Percentiles rank a stretch among this genome's conserved stretches.
Conservation (phyloP, 2,113 vertebrate genomes). For the Sinocyclocheilus grahami region DNA sequence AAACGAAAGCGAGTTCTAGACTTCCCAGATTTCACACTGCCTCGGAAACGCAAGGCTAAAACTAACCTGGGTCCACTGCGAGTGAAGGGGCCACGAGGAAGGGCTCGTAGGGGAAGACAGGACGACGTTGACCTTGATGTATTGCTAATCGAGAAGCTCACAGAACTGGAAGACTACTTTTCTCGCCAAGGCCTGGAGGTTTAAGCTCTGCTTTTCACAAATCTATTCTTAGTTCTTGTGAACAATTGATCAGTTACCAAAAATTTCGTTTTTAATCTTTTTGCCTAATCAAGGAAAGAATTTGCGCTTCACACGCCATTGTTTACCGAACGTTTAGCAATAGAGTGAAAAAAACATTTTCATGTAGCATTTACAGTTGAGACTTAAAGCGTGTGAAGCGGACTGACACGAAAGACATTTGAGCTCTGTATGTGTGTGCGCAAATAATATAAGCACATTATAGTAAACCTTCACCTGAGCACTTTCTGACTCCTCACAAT, state of each 20-base stretch:
- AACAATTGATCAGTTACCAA: background rate
- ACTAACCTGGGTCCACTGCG: slow-evolving; percentile 65
- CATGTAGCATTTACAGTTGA: slow-evolving; percentile 11
- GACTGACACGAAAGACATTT: background rate
- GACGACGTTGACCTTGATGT: slow-evolving; percentile 82
- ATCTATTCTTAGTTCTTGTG: slow-evolving; percentile 6
- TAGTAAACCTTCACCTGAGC: slow-evolving; percentile 26
- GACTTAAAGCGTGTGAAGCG: background rate
- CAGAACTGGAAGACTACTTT: slow-evolving; percentile 88
- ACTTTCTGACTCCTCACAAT: slow-evolving; percentile 49
- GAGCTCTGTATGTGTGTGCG: background rate
- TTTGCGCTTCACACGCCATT: background rate
- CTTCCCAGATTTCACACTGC: slow-evolving; percentile 92
- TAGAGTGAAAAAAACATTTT: background rate
- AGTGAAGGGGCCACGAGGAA: slow-evolving; percentile 72
- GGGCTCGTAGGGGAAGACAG: slow-evolving; percentile 79
- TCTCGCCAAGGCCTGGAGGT: slow-evolving; percentile 79
- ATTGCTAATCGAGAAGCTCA: slow-evolving; percentile 88
- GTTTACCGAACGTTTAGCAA: slow-evolving; percentile 1
- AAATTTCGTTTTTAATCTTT: background rate
- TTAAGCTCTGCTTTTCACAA: slow-evolving; percentile 35
- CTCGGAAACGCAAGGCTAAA: slow-evolving; percentile 84
- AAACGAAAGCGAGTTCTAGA: slow-evolving; percentile 90
- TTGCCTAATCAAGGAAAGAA: background rate
- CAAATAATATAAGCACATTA: slow-evolving; percentile 38